A percentile compares a stretch with the other conserved stretches of the same genome.
Conservation (phyloP, 2,888 invertebrate species). For the Eulithis prunata region DNA sequence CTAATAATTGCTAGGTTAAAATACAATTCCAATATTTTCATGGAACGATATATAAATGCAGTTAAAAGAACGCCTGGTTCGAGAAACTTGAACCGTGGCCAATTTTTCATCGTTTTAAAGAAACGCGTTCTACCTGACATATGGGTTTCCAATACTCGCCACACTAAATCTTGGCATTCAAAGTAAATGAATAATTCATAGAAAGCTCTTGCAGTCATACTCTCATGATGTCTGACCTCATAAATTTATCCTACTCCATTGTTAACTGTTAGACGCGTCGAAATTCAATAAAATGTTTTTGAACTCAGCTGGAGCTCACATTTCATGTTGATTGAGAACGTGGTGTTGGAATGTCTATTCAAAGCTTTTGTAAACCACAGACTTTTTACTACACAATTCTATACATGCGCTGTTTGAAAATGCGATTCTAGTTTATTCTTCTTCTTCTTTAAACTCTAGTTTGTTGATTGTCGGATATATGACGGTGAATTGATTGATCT, state of each 20-base stretch:
- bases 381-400: no score
- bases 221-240: constrained; percentile 33
- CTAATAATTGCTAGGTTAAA: no score
- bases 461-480: no score
- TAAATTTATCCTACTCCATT: constrained; percentile 34
- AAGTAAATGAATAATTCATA: constrained; percentile 38
- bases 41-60: constrained; percentile 15
- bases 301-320: background rate
- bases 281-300: constrained; percentile 35
- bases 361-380: no score
- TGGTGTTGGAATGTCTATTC: background rate
- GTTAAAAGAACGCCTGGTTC: constrained; percentile 11
- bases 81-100: constrained; percentile 29
- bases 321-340: constrained; percentile 2
- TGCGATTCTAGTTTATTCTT: no score
- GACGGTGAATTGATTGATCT: no score
- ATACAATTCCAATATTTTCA: background rate
- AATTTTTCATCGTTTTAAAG: constrained; percentile 34
- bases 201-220: constrained; percentile 29
- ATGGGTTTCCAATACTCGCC: constrained; percentile 40
- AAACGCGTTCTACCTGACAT: constrained; percentile 36
- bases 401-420: no score
- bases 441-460: no score
- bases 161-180: constrained; percentile 28
- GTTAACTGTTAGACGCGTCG: constrained; percentile 24